phyloP scores from a whole-genome alignment of 2,113 vertebrate genomes.

The Pycnonotus jocosus region DNA sequence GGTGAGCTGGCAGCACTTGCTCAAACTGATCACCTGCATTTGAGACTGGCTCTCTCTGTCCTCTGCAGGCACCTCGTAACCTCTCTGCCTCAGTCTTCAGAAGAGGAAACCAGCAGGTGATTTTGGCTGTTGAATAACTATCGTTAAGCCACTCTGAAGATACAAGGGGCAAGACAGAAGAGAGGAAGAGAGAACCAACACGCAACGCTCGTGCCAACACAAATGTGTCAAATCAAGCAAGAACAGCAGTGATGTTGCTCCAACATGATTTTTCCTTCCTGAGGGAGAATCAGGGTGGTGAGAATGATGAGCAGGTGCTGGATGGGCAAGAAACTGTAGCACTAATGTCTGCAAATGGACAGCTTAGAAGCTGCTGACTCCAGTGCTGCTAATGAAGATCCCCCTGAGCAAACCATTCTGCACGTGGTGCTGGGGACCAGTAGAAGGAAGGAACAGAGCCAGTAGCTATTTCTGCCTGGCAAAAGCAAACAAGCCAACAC shows the following conservation, averaged over 20 bases:
- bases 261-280: background rate
- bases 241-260: background rate
- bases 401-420: background rate
- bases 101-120: background rate
- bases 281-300: background rate
- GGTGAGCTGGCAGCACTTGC: accelerated
- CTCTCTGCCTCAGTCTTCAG: background rate
- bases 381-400: background rate
- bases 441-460: background rate
- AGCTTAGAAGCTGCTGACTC: background rate
- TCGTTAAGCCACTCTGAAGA: background rate
- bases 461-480: background rate
- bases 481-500: background rate
- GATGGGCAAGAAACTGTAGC: background rate
- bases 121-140: background rate
- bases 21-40: background rate
- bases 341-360: background rate
- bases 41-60: background rate
- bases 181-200: background rate
- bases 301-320: background rate
- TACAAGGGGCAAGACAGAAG: background rate
- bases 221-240: background rate
- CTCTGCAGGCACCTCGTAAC: background rate
- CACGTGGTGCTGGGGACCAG: background rate
- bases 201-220: accelerated